Evolutionary conservation across 2,113 vertebrate genomes (phyloP).

Genomic region (Ammodytes dubius): DNA sequence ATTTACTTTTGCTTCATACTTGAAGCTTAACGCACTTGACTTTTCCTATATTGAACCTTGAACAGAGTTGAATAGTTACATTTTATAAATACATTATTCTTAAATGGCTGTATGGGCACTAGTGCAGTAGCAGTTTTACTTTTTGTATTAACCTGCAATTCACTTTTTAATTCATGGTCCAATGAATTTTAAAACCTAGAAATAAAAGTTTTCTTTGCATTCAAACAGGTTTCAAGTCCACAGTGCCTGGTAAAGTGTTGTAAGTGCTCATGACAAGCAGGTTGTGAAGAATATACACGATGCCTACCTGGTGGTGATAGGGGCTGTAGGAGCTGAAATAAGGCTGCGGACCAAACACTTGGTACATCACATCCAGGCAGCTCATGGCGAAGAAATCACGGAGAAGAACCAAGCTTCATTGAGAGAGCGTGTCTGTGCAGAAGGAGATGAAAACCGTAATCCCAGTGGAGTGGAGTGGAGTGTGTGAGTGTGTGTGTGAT

Average conservation of each 20-base stretch:
- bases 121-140: neutral
- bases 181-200: neutral
- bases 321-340: slow-evolving; percentile 92
- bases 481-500: neutral
- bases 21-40: neutral
- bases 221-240: neutral
- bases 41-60: neutral
- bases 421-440: slow-evolving; percentile 54
- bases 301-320: slow-evolving; percentile 92
- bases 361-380: slow-evolving; percentile 99
- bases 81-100: too few relatives aligned
- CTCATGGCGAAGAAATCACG: slow-evolving; percentile 92
- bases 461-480: slow-evolving; percentile 2
- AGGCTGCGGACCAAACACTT: slow-evolving; percentile 94
- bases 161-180: neutral
- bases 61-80: neutral
- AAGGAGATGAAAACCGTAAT: slow-evolving; percentile 41
- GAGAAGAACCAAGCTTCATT: slow-evolving; percentile 80
- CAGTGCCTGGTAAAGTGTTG: neutral
- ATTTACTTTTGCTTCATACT: neutral
- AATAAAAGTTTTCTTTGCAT: neutral
- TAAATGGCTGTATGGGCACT: rapidly evolving
- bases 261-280: neutral
- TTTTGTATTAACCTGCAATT: neutral
- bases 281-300: neutral